Conservation (phyloP, 2,113 vertebrate genomes). For the Ceuthmochares aereus region DNA sequence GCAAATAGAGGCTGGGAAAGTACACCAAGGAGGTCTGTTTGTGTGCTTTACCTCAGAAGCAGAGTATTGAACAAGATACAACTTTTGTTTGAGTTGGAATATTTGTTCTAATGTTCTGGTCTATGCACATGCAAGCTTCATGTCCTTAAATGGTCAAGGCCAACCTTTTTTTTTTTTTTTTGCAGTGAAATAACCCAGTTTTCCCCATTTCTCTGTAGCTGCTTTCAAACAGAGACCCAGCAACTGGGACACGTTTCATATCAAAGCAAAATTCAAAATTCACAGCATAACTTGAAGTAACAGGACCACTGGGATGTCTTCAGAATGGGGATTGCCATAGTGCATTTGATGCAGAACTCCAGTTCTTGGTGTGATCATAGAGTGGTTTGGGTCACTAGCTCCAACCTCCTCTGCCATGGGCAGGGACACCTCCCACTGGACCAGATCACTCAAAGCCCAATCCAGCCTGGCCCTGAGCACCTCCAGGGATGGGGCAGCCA, state of each 20-base stretch:
- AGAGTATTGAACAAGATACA: background rate
- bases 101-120: background rate
- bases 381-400: no score
- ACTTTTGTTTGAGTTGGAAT: background rate
- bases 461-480: no score
- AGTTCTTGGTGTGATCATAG: background rate
- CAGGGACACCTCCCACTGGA: no score
- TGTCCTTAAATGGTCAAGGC: background rate
- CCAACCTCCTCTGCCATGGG: no score
- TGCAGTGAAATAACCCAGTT: background rate
- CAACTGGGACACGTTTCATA: background rate
- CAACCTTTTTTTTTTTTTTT: background rate
- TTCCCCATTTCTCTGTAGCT: background rate
- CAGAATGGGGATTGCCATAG: fast-evolving
- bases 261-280: background rate
- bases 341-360: background rate
- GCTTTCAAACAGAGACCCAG: background rate
- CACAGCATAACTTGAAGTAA: background rate
- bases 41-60: background rate
- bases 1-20: background rate
- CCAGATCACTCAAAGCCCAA: no score
- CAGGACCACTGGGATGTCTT: background rate
- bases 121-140: background rate
- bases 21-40: background rate
- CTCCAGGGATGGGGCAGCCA: no score